Evolutionary conservation across 2,888 invertebrate species (phyloP).

Genomic region (Mythimna impura): DNA sequence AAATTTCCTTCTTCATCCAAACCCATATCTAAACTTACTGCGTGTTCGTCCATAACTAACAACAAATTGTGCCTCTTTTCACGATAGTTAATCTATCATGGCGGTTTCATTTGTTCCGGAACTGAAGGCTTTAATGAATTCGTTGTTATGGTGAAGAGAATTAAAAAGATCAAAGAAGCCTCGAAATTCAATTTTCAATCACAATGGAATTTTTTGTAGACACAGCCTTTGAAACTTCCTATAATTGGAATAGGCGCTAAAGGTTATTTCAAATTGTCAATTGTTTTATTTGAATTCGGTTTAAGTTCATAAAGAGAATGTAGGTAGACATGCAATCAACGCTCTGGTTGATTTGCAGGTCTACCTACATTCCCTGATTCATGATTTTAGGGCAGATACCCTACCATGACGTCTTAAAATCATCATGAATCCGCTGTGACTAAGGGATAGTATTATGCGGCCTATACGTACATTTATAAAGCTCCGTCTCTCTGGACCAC

Average conservation of each 20-base stretch:
- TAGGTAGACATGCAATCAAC: too few relatives aligned
- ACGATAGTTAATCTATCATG: constrained; percentile 22
- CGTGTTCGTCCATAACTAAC: constrained; percentile 27
- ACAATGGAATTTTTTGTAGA: neutral
- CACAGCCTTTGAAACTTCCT: neutral
- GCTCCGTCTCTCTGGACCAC: too few relatives aligned
- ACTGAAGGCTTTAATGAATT: constrained; percentile 25
- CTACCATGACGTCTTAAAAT: too few relatives aligned
- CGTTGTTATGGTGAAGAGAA: neutral
- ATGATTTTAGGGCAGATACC: too few relatives aligned
- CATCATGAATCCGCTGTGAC: too few relatives aligned
- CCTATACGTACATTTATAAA: too few relatives aligned
- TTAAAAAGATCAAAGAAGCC: neutral
- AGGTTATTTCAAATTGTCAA: neutral
- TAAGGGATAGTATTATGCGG: too few relatives aligned
- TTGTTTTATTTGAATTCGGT: neutral
- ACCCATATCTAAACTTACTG: neutral
- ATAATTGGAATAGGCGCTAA: neutral
- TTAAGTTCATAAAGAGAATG: too few relatives aligned
- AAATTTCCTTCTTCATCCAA: neutral
- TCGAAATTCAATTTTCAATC: neutral
- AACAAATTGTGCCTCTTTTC: constrained; percentile 25
- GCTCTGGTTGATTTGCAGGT: too few relatives aligned
- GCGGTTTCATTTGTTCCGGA: constrained; percentile 27
- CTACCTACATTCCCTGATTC: too few relatives aligned